Evolutionary conservation across 2,888 invertebrate species (phyloP), one percentile per base, ranked within the genome.

Genomic region (Leptarthrus brevirostris): DNA sequence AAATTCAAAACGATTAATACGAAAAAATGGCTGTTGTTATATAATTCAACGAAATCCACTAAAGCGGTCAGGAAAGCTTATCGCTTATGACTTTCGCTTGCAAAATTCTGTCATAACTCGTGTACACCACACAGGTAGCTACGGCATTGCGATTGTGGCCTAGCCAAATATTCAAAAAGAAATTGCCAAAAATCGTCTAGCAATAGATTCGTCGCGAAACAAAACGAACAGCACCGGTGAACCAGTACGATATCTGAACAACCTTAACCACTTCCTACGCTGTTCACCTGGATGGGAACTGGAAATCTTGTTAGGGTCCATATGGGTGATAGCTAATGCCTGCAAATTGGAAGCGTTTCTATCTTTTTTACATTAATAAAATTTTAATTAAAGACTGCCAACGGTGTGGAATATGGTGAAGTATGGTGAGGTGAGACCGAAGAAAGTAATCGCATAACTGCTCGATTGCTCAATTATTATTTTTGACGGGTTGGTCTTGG

Each of bases 11-110:
- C 24, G 64, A 44, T 47, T 64, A 44, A 24, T 14, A 44, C 44
- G 64, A 64, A 64, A 64, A n/a, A n/a, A n/a, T n/a, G n/a, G n/a
- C 18, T 44, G 47, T 36, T 64, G 16, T 64, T 64, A 64, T 64
- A 44, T 64, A 64, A 64, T 40, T 44, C 8, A 18, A 64, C 20
- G 26, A 64, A 64, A 64, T 44, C 44, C 64, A 20, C 20, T 24
- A 4, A 30, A 64, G 47, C 24, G 44, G 64, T 64, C 64, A 24
- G 64, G 64, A 64, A 64, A 64, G 64, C 64, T 64, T 24, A 24
- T 58, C 16, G 22, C 64, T 14, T 22, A n/a, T 44, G 44, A 64
- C 64, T 64, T 64, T 64, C 64, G 22, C 64, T 64, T 16, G 47
- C 64, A 44, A 64, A 64, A 64, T 64, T 64, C 64, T 44, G 44